A percentile compares a stretch with the other conserved stretches of the same genome.
Evolutionary conservation across 2,113 vertebrate species (phyloP).

Genomic region (Oncorhynchus clarkii): DNA sequence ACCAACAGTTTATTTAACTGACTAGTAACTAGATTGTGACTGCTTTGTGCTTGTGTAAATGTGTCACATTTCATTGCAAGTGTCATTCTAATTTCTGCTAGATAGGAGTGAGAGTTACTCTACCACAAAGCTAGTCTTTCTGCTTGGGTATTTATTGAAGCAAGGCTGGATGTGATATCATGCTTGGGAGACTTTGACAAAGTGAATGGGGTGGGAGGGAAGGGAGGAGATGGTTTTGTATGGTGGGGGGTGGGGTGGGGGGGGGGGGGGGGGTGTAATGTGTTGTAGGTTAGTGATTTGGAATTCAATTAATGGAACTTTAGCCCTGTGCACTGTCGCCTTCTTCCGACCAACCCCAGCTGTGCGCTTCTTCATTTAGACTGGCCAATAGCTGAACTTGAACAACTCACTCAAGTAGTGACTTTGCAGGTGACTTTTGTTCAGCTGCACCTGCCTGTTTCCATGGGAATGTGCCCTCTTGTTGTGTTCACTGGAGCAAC

Average conservation of each 20-base stretch:
- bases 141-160: conserved; percentile 20
- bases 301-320: neutral
- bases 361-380: neutral
- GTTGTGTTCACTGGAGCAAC: neutral
- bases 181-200: neutral
- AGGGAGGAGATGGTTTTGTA: neutral
- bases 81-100: neutral
- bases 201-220: neutral
- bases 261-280: neutral
- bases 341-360: neutral
- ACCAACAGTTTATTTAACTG: neutral
- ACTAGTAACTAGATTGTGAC: too few species aligned
- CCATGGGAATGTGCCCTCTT: neutral
- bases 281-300: neutral
- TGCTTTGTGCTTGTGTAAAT: neutral
- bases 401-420: neutral
- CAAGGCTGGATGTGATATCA: conserved; percentile 1
- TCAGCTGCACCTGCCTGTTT: neutral
- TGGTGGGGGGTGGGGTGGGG: neutral
- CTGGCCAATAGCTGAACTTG: neutral
- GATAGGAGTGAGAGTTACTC: neutral
- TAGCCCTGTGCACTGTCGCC: neutral
- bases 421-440: neutral
- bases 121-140: conserved; percentile 1
- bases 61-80: neutral